Base-by-base conservation (phyloP, 2,113 vertebrate species). In the Menidia beryllina region DNA sequence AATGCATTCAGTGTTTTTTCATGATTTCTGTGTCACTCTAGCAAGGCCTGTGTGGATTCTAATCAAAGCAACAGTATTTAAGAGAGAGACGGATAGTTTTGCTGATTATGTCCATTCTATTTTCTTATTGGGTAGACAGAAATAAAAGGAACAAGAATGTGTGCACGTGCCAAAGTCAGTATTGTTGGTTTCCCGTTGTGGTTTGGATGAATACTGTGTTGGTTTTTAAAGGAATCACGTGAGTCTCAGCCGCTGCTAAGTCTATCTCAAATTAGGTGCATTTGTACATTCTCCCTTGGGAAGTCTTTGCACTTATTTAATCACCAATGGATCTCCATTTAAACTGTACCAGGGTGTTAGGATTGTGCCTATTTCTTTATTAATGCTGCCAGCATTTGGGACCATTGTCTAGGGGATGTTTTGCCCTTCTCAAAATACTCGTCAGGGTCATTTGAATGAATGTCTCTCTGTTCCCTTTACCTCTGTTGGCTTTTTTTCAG, bases 211-310 rank as follows among this genome's bases (percentile, higher is more conserved):
- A 68, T 77, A 57, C 70, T 25, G 13, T 30, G 39, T 61, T 60
- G 25, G 4, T 67, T 45, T 73, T 76, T 70, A 26, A 72, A 79
- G 69, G 49, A 65, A 56, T 75, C 57, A 64, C 67, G 74, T 69
- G 45, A 74, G 61, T 30, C 52, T 59, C 20, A 69, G 30, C n/a
- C n/a, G n/a, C n/a, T n/a, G n/a, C n/a, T n/a, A 62, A 55, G 41
- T 70, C 43, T 74, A 41, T 56, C 48, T 73, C 20, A 41, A 45
- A 76, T 86, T 55, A 72, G 39, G 49, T 51, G 45, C 23, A 48
- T 72, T 75, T 72, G 64, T 41, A 56, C 17, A 27, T 15, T 38
- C 68, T 84, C 77, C 67, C 61, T 23, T 12, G 61, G 53, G 65
- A 43, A 14, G 27, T 47, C 41, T 45, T 67, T 21, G 20, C 58